A percentile compares a stretch with the other conserved stretches of the same genome.
phyloP scores from a whole-genome alignment of 2,797 vertebrate genomes.

The Propithecus perrieri region DNA sequence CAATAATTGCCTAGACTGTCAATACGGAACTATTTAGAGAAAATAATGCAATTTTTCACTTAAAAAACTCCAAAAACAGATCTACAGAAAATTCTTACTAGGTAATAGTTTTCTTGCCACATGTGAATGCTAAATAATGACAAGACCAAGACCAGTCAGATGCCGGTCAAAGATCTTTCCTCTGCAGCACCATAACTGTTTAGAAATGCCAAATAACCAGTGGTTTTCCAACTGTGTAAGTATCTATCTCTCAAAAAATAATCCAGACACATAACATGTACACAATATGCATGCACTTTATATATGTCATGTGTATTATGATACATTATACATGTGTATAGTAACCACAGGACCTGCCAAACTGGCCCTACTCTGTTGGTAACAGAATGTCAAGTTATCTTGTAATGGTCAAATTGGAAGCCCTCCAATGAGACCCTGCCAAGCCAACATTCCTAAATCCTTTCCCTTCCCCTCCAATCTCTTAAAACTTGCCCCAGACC shows the following conservation, averaged over 20 bases:
- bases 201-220: background rate
- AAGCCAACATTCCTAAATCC: background rate
- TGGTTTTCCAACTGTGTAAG: background rate
- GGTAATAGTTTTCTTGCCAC: background rate
- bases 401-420: background rate
- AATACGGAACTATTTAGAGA: conserved; percentile 17
- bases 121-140: background rate
- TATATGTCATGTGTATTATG: background rate
- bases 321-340: background rate
- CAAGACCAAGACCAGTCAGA: background rate
- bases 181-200: background rate
- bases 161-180: background rate
- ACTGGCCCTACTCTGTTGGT: background rate
- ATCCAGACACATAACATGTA: background rate
- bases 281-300: background rate
- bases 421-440: background rate
- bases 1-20: background rate
- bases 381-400: background rate
- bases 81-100: background rate
- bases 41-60: conserved; percentile 25
- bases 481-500: background rate
- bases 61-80: background rate
- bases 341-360: background rate
- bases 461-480: background rate
- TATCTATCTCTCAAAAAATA: background rate